These are phyloP conservation scores for Tupaia tana DNA, from an alignment of 2,113 vertebrate genomes.

Conservation along the genomic window DNA sequence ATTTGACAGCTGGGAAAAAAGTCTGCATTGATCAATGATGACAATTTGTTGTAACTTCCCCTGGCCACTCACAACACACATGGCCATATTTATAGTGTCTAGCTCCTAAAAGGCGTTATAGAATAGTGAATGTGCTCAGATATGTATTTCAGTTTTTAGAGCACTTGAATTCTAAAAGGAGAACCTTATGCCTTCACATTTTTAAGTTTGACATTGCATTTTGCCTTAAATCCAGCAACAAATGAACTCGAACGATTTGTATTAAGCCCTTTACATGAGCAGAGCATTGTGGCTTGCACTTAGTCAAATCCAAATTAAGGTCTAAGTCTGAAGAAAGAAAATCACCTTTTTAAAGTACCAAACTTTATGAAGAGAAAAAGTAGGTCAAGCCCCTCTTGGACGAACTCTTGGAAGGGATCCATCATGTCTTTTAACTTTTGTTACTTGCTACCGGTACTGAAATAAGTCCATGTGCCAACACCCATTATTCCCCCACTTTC, in stretches of 20 bases:
- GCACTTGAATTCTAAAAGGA: conserved; percentile 12
- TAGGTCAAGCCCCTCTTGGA: conserved; percentile 58
- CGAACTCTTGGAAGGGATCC: conserved; percentile 25
- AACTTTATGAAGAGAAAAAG: conserved; percentile 56
- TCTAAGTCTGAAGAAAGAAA: conserved; percentile 66
- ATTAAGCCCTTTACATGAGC: conserved; percentile 41
- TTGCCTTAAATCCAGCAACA: conserved; percentile 55
- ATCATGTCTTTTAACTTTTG: conserved; percentile 62
- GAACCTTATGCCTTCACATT: background rate
- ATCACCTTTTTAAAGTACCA: conserved; percentile 58
- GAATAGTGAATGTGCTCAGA: background rate
- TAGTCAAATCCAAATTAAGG: conserved; percentile 72
- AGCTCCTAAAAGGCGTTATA: background rate
- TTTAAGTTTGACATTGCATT: conserved; percentile 3
- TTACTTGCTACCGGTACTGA: conserved; percentile 41
- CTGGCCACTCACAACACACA: background rate
- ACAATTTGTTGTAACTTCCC: background rate
- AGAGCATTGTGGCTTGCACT: conserved; percentile 13
- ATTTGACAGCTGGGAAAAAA: background rate
- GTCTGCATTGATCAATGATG: background rate
- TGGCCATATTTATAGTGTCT: background rate
- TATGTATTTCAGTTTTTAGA: background rate
- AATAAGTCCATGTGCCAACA: conserved; percentile 51
- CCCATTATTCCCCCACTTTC: conserved; percentile 18
- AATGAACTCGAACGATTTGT: conserved; percentile 37